Percentiles rank a stretch among this genome's conserved stretches.
phyloP scores from a whole-genome alignment of 2,888 invertebrate genomes.

The Megaustenia siamemsis region DNA sequence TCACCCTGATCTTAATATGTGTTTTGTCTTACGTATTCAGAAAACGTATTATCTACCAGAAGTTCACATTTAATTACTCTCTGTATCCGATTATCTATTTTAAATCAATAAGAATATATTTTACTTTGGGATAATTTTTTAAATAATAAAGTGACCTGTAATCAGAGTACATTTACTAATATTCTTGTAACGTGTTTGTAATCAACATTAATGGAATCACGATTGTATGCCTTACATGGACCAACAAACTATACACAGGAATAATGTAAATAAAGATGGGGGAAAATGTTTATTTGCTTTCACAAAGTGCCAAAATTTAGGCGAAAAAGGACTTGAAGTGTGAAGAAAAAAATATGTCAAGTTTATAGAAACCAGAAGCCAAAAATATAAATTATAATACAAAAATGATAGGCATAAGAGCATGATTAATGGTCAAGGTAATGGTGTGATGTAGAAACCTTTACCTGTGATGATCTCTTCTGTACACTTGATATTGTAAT shows the following conservation, averaged over 20 bases:
- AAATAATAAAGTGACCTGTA: too few species aligned
- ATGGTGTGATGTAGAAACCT: background rate
- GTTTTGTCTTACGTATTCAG: too few species aligned
- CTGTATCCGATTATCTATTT: too few species aligned
- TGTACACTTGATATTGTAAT: conserved; percentile 25
- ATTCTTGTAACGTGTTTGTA: too few species aligned
- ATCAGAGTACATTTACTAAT: too few species aligned
- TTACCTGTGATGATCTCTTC: background rate
- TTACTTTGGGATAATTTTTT: too few species aligned
- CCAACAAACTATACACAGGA: conserved; percentile 24
- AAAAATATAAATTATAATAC: background rate
- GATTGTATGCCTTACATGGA: background rate
- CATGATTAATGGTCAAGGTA: background rate
- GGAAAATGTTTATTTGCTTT: conserved; percentile 37
- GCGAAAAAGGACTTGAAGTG: conserved; percentile 41
- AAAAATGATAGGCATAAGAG: conserved; percentile 23
- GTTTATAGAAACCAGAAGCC: conserved; percentile 1
- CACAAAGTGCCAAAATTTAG: conserved; percentile 23
- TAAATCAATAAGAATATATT: too few species aligned
- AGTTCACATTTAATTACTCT: too few species aligned
- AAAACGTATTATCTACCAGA: too few species aligned
- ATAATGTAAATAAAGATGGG: background rate
- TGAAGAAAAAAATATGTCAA: background rate
- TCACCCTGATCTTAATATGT: too few species aligned
- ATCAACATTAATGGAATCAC: conserved; percentile 1